A percentile compares a stretch with the other conserved stretches of the same genome.
These are phyloP conservation scores for Drosophila tristis DNA, from an alignment of 1,140 invertebrate genomes.

Conservation along the genomic window DNA sequence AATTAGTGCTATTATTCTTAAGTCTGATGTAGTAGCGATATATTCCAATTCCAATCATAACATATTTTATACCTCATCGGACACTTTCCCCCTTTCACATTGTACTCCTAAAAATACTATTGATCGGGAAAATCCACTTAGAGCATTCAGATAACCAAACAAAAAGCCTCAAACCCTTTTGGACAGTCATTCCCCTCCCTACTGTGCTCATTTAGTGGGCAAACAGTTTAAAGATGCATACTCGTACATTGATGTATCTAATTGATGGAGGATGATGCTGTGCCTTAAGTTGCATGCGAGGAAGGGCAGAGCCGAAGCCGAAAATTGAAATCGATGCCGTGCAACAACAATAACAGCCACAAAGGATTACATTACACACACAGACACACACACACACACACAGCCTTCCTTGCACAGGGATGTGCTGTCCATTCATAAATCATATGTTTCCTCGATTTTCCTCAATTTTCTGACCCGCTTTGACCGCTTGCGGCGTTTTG, in stretches of 20 bases:
- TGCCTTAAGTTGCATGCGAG: slow-evolving; percentile 11
- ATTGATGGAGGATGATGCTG: slow-evolving; percentile 45
- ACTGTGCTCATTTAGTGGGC: slow-evolving; percentile 14
- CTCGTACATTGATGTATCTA: slow-evolving; percentile 19
- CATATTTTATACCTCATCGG: too few relatives aligned
- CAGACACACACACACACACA: background rate
- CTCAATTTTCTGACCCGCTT: slow-evolving; percentile 16
- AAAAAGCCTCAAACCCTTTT: slow-evolving; percentile 23
- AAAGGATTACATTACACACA: background rate
- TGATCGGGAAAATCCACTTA: slow-evolving; percentile 19
- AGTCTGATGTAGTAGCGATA: too few relatives aligned
- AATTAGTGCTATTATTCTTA: too few relatives aligned
- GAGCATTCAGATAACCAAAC: slow-evolving; percentile 13
- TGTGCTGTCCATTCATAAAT: slow-evolving; percentile 64
- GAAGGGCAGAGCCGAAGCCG: slow-evolving; percentile 8
- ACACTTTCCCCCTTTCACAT: background rate
- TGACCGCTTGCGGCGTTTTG: slow-evolving; percentile 1
- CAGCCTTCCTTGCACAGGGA: background rate
- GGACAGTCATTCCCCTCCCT: slow-evolving; percentile 19
- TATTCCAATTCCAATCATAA: too few relatives aligned
- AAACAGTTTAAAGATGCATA: slow-evolving; percentile 40
- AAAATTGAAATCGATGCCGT: slow-evolving; percentile 64
- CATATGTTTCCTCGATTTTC: slow-evolving; percentile 51
- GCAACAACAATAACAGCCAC: slow-evolving; percentile 1
- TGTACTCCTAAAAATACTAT: background rate